Evolutionary conservation across 2,797 vertebrate species (phyloP).

Genomic region (Alosa sapidissima): DNA sequence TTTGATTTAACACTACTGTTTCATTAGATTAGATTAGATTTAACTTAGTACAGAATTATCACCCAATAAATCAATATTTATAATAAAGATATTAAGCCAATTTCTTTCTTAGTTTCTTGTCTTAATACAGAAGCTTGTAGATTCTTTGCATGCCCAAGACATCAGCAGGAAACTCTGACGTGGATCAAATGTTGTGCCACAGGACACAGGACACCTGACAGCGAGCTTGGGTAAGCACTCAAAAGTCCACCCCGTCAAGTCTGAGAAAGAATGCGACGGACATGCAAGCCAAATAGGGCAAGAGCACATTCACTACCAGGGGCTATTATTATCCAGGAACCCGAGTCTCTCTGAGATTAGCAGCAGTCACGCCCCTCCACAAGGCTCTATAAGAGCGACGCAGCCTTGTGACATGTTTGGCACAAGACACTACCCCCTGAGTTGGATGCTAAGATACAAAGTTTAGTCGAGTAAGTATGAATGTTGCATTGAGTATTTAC

Average conservation of each 20-base stretch:
- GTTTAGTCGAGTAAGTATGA: constrained; percentile 81
- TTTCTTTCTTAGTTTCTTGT: neutral
- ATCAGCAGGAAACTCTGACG: neutral
- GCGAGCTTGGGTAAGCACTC: neutral
- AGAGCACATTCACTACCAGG: neutral
- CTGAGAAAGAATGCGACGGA: neutral
- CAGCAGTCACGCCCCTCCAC: constrained; percentile 33
- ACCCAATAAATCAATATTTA: neutral
- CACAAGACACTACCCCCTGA: constrained; percentile 70
- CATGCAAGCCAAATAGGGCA: constrained; percentile 52
- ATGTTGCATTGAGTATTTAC: constrained; percentile 76
- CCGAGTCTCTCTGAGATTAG: constrained; percentile 39
- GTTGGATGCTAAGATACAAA: constrained; percentile 75
- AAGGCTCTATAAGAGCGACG: constrained; percentile 69
- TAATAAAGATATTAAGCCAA: neutral
- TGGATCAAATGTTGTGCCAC: constrained; percentile 21
- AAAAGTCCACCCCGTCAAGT: neutral
- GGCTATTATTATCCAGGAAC: constrained; percentile 45
- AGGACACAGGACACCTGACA: neutral
- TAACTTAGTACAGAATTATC: neutral
- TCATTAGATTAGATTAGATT: too few species aligned
- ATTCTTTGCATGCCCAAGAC: neutral
- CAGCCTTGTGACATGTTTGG: constrained; percentile 68
- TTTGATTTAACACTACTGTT: neutral
- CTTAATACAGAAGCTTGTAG: neutral